A percentile compares a stretch with the other conserved stretches of the same genome.
Conservation (phyloP, 1,140 invertebrate genomes). For the Cotesia glomerata region DNA sequence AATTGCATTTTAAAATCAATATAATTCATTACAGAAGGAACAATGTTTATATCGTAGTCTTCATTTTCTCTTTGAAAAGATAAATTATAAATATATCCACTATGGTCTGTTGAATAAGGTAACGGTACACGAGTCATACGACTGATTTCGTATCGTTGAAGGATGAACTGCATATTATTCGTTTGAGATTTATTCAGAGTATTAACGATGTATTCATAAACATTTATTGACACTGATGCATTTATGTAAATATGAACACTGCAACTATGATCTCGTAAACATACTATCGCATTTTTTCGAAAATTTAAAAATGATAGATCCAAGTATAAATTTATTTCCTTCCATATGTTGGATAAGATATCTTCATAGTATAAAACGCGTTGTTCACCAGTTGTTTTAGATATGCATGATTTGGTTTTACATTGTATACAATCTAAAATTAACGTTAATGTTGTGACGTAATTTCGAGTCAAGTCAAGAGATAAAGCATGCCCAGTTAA, state of each 20-base stretch:
- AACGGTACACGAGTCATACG: background rate
- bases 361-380: too few species aligned
- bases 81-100: background rate
- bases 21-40: background rate
- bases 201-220: background rate
- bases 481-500: too few species aligned
- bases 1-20: background rate
- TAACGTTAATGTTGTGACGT: too few species aligned
- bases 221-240: background rate
- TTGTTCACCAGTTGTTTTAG: too few species aligned
- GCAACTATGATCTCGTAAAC: background rate
- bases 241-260: background rate
- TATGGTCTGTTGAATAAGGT: background rate
- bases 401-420: too few species aligned
- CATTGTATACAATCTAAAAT: too few species aligned
- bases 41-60: background rate
- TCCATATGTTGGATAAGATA: background rate
- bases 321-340: background rate
- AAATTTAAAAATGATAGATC: background rate
- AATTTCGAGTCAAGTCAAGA: too few species aligned
- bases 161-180: background rate
- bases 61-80: background rate
- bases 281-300: background rate
- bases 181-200: background rate
- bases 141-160: background rate